Percentiles rank a stretch among this genome's conserved stretches.
phyloP scores from a whole-genome alignment of 2,888 invertebrate species.

The Polydrusus tereticollis region DNA sequence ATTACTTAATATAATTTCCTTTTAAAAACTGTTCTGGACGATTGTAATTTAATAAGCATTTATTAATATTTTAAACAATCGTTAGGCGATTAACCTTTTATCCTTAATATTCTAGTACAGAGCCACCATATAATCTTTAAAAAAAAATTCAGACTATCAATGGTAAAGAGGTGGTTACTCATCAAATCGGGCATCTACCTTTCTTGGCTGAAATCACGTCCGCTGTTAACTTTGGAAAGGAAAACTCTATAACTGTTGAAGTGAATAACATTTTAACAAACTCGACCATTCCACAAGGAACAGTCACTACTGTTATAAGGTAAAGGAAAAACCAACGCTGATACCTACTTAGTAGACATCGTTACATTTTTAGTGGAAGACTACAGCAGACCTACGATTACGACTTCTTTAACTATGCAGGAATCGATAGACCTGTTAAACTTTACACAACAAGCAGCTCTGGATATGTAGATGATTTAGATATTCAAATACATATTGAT shows the following conservation, averaged over 20 bases:
- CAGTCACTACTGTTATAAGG: conserved; percentile 45
- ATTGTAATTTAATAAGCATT: too few relatives aligned
- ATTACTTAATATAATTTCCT: too few relatives aligned
- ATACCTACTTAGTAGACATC: neutral
- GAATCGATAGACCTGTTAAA: conserved; percentile 92
- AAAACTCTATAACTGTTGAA: conserved; percentile 94
- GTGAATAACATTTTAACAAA: conserved; percentile 83
- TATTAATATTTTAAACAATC: too few relatives aligned
- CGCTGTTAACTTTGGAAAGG: conserved; percentile 74
- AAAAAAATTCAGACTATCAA: conserved; percentile 94
- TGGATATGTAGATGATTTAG: conserved; percentile 86
- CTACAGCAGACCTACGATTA: conserved; percentile 81
- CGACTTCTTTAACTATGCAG: conserved; percentile 98
- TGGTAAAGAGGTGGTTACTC: conserved; percentile 80
- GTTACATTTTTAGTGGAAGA: conserved; percentile 31
- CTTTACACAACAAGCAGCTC: conserved; percentile 87
- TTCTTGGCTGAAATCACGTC: conserved; percentile 88
- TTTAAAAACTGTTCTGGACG: too few relatives aligned
- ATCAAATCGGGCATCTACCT: conserved; percentile 95
- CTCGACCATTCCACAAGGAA: conserved; percentile 92
- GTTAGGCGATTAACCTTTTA: too few relatives aligned
- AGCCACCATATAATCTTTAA: too few relatives aligned
- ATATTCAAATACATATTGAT: conserved; percentile 77
- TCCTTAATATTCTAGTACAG: too few relatives aligned
- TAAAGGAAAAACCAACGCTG: neutral